Percentiles rank a stretch among this genome's conserved stretches.
These are phyloP conservation scores for Tenodera sinensis DNA, from an alignment of 2,888 invertebrate species.

Conservation along the genomic window DNA sequence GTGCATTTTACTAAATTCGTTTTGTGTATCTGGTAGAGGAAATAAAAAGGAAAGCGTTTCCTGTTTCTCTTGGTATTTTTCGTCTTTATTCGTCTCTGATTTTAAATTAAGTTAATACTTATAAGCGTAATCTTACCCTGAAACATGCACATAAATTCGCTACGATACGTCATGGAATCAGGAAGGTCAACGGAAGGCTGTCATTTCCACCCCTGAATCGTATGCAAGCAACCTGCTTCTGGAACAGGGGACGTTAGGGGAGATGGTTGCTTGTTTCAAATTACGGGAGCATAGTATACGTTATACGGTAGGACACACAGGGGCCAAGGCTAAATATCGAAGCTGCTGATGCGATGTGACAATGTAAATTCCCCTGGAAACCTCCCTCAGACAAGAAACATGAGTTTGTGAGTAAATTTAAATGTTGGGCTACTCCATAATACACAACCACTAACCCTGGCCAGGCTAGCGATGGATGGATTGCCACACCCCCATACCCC, in stretches of 20 bases:
- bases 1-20: no score
- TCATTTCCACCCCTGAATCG: neutral
- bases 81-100: no score
- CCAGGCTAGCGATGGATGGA: neutral
- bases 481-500: neutral
- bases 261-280: conserved; percentile 9
- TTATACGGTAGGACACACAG: neutral
- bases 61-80: no score
- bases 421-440: neutral
- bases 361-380: neutral
- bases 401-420: conserved; percentile 13
- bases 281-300: neutral
- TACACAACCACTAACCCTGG: neutral
- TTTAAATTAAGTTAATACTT: no score
- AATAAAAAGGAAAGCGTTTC: no score
- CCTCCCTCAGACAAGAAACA: conserved; percentile 12
- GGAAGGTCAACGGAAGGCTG: no score
- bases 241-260: neutral
- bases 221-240: neutral
- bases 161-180: no score
- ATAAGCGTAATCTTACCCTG: no score
- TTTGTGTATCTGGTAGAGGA: no score
- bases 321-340: conserved; percentile 5
- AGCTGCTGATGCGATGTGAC: conserved; percentile 13
- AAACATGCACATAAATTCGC: no score